phyloP scores from a whole-genome alignment of 2,113 vertebrate genomes.

The Falcunculus frontatus region DNA sequence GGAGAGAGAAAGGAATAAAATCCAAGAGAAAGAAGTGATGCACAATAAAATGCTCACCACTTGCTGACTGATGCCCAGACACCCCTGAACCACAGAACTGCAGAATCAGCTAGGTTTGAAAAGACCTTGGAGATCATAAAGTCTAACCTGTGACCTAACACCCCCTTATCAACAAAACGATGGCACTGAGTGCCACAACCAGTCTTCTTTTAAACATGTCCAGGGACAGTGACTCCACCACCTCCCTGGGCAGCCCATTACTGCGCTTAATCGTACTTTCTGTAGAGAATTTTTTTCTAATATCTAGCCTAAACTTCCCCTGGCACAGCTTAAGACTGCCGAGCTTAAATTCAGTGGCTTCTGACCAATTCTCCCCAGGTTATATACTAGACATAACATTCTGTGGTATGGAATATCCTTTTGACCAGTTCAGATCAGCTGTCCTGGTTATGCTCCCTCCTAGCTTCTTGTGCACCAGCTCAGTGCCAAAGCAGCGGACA shows the following conservation, averaged over 20 bases:
- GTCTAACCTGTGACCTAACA: not conserved
- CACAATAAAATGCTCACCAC: not conserved
- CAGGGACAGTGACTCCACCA: no score
- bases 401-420: not conserved
- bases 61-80: not conserved
- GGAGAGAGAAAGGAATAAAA: not conserved
- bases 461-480: not conserved
- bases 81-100: rapidly evolving
- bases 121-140: not conserved
- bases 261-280: not conserved
- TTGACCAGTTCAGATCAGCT: not conserved
- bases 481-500: not conserved
- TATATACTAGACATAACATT: not conserved
- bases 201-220: not conserved
- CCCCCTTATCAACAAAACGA: not conserved
- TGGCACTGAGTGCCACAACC: not conserved
- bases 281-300: not conserved
- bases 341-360: not conserved
- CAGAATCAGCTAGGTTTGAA: not conserved
- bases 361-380: not conserved
- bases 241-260: not conserved
- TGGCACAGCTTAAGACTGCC: not conserved
- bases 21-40: not conserved
- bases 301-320: not conserved
- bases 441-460: not conserved